phyloP scores from a whole-genome alignment of 2,113 vertebrate species.

The Urocitellus parryii region DNA sequence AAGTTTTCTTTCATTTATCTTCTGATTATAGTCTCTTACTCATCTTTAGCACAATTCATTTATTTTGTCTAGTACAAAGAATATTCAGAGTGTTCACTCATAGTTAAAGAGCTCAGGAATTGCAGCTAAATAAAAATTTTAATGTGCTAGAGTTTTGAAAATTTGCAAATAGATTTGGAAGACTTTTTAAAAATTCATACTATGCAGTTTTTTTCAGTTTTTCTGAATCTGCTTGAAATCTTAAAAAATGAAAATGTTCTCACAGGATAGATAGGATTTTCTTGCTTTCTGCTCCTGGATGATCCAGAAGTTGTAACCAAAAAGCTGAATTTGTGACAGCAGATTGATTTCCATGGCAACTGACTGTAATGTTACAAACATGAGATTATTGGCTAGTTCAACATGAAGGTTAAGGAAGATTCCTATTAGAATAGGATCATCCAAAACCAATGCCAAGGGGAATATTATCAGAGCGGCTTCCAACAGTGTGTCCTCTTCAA shows the following conservation, averaged over 20 bases:
- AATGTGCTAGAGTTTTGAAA: slow-evolving; percentile 44
- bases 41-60: slow-evolving; percentile 57
- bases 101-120: slow-evolving; percentile 53
- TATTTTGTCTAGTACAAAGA: slow-evolving; percentile 59
- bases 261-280: not conserved
- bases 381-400: slow-evolving; percentile 61
- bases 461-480: slow-evolving; percentile 65
- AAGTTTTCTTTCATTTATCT: slow-evolving; percentile 63
- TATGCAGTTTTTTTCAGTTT: not conserved
- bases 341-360: slow-evolving; percentile 77
- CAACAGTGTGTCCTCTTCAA: slow-evolving; percentile 63
- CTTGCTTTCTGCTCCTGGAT: slow-evolving; percentile 11
- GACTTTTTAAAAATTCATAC: slow-evolving; percentile 16
- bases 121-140: not conserved
- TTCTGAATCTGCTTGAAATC: slow-evolving; percentile 10
- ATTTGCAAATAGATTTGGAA: slow-evolving; percentile 2
- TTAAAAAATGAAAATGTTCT: not conserved
- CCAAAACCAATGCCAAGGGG: not conserved
- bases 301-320: slow-evolving; percentile 58
- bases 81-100: slow-evolving; percentile 34
- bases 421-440: slow-evolving; percentile 32
- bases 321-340: slow-evolving; percentile 65
- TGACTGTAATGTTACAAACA: slow-evolving; percentile 75
- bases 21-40: slow-evolving; percentile 47
- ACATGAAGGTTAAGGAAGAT: slow-evolving; percentile 59